phyloP scores from a whole-genome alignment of 2,113 vertebrate species.

The Hirundichthys speculiger region DNA sequence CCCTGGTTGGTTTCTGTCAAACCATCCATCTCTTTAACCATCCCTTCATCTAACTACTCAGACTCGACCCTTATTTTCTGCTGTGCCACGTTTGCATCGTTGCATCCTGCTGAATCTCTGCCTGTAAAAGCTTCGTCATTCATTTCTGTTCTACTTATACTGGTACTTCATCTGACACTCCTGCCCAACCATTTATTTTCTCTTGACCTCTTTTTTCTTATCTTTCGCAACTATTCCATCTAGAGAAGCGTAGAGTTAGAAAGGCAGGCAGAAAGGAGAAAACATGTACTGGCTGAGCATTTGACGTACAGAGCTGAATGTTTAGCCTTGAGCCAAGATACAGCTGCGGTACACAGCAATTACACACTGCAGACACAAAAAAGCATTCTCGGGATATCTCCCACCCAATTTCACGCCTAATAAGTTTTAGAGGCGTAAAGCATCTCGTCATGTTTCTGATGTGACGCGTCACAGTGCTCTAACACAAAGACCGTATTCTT shows the following conservation, averaged over 20 bases:
- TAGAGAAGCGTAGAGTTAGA: too few species aligned
- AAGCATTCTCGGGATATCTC: constrained; percentile 30
- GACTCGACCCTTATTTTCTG: background rate
- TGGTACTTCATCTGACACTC: too few species aligned
- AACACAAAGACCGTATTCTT: constrained; percentile 72
- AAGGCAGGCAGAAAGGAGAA: too few species aligned
- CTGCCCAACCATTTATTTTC: too few species aligned
- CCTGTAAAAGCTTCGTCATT: constrained; percentile 1
- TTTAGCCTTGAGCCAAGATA: constrained; percentile 12
- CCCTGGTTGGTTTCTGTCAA: constrained; percentile 34
- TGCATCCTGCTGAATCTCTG: background rate
- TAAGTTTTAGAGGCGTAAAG: constrained; percentile 13
- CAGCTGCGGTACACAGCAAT: constrained; percentile 6
- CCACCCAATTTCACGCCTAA: constrained; percentile 49
- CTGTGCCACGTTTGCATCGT: background rate
- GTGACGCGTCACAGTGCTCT: constrained; percentile 32
- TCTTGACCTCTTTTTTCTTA: background rate
- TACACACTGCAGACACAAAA: constrained; percentile 28
- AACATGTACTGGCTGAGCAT: constrained; percentile 1
- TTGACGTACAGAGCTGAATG: constrained; percentile 24
- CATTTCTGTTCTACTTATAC: constrained; percentile 16
- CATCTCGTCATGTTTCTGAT: constrained; percentile 17
- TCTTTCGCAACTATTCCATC: constrained; percentile 1
- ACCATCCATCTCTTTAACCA: constrained; percentile 22
- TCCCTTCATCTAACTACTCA: constrained; percentile 9